phyloP scores from a whole-genome alignment of 2,888 invertebrate genomes.

The Cantharis nigra region DNA sequence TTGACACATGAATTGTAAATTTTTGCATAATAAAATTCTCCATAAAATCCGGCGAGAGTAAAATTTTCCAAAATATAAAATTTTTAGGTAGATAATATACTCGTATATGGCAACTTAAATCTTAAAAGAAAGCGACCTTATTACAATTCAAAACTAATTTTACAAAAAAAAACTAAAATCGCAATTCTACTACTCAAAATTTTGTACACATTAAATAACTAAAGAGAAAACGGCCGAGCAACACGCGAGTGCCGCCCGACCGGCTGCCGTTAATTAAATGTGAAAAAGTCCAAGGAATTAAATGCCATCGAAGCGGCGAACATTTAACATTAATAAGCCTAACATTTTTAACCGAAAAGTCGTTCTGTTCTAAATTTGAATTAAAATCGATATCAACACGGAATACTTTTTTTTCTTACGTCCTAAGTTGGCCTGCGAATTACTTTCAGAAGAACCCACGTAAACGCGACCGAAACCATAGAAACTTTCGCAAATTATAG shows the following conservation, averaged over 20 bases:
- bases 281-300: neutral
- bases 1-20: constrained; percentile 34
- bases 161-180: constrained; percentile 2
- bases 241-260: neutral
- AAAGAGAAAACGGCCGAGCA: neutral
- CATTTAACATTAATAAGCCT: constrained; percentile 28
- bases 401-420: neutral
- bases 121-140: constrained; percentile 24
- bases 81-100: neutral
- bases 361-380: neutral
- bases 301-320: constrained; percentile 7
- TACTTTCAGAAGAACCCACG: neutral
- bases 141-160: constrained; percentile 6
- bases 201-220: neutral
- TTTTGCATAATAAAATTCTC: constrained; percentile 11
- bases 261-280: neutral
- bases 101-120: constrained; percentile 35
- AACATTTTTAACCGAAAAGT: neutral
- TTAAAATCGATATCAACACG: neutral
- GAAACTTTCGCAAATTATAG: neutral
- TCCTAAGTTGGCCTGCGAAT: neutral
- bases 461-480: neutral
- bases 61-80: constrained; percentile 25
- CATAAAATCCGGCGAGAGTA: constrained; percentile 33
- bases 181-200: neutral